These are phyloP conservation scores for Limenitis camilla DNA, from an alignment of 2,888 invertebrate species.

Conservation along the genomic window DNA sequence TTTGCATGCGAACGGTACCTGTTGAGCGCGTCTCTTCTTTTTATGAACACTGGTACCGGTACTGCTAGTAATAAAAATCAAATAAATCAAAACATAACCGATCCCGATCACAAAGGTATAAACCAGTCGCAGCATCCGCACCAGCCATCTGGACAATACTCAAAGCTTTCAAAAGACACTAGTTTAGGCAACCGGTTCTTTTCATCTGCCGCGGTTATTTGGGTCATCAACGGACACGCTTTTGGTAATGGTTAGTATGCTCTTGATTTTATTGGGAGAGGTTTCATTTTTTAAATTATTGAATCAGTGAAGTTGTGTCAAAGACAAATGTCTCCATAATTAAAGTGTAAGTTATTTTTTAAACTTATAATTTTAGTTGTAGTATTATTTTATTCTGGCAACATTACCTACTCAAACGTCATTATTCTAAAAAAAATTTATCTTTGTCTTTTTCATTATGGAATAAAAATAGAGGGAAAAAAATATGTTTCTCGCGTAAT, in stretches of 20 bases:
- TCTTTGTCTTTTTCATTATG: too few relatives aligned
- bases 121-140: constrained; percentile 71
- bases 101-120: constrained; percentile 71
- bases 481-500: too few relatives aligned
- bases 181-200: constrained; percentile 58
- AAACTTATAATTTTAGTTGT: too few relatives aligned
- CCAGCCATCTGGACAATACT: constrained; percentile 62
- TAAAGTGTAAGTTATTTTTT: too few relatives aligned
- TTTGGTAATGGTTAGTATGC: constrained; percentile 47
- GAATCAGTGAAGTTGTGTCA: neutral
- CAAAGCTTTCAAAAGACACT: constrained; percentile 55
- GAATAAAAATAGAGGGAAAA: too few relatives aligned
- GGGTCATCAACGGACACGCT: constrained; percentile 60
- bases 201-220: constrained; percentile 43
- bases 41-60: constrained; percentile 43
- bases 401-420: too few relatives aligned
- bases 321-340: neutral
- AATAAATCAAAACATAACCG: constrained; percentile 73
- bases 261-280: constrained; percentile 31
- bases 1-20: constrained; percentile 52
- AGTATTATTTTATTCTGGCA: too few relatives aligned
- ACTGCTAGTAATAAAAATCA: constrained; percentile 58
- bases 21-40: constrained; percentile 63
- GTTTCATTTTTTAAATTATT: constrained; percentile 12
- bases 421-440: too few relatives aligned